Percentiles rank a stretch among this genome's conserved stretches.
phyloP scores from a whole-genome alignment of 2,113 vertebrate genomes.

The Gambusia affinis region DNA sequence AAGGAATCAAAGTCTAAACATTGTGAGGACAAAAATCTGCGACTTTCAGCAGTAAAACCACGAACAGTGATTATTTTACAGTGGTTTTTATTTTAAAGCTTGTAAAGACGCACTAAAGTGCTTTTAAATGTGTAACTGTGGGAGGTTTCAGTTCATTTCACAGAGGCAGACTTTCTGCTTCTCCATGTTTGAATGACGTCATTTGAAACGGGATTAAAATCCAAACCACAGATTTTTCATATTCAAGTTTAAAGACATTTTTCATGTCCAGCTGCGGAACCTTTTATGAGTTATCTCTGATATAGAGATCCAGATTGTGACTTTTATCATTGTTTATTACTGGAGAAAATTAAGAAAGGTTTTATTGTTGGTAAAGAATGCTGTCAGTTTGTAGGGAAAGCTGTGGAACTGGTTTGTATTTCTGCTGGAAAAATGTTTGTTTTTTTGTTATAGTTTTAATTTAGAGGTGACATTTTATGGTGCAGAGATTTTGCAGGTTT shows the following conservation, averaged over 20 bases:
- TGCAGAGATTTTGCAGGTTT: no score
- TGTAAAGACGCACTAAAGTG: background rate
- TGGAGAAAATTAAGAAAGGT: no score
- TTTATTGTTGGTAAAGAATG: no score
- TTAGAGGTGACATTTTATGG: background rate
- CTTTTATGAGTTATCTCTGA: no score
- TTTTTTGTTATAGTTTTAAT: background rate
- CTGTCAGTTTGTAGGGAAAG: no score
- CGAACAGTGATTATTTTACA: background rate
- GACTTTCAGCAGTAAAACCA: background rate
- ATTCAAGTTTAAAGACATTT: no score
- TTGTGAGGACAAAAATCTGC: background rate
- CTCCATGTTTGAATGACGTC: background rate
- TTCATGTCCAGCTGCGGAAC: no score
- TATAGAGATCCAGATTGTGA: no score
- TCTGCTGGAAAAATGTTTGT: background rate
- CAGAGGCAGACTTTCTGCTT: background rate
- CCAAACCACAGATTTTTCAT: no score
- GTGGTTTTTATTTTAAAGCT: background rate
- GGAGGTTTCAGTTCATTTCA: background rate
- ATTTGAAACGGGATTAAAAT: background rate
- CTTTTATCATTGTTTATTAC: no score
- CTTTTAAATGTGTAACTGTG: background rate
- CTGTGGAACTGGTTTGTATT: no score
- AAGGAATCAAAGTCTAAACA: background rate